Evolutionary conservation across 2,113 vertebrate genomes (phyloP).

Genomic region (Lanius collurio): DNA sequence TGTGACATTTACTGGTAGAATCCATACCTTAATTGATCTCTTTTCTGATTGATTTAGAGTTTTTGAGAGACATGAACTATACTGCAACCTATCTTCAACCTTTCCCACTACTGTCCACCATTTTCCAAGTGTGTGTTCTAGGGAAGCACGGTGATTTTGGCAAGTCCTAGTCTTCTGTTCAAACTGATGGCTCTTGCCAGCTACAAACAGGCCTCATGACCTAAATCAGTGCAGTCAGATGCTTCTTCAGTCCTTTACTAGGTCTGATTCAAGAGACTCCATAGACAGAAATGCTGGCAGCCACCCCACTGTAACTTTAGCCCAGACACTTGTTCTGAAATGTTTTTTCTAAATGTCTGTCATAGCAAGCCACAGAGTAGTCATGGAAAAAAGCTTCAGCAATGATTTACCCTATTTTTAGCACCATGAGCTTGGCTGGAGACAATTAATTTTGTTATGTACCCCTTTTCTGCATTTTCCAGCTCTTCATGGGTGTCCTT

Average conservation of each 20-base stretch:
- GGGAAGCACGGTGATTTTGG: not conserved
- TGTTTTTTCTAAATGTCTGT: not conserved
- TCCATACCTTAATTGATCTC: not conserved
- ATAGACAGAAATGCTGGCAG: not conserved
- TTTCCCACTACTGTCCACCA: not conserved
- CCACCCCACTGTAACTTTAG: not conserved
- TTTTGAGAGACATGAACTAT: not conserved
- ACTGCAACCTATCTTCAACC: not conserved
- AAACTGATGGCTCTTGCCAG: not conserved
- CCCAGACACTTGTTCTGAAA: not conserved
- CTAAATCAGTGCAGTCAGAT: not conserved
- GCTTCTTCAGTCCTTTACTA: not conserved
- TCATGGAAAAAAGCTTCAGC: not conserved
- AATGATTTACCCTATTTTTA: not conserved
- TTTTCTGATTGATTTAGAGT: not conserved
- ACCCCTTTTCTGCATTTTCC: not conserved
- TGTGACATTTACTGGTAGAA: not conserved
- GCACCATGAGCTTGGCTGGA: not conserved
- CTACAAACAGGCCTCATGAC: not conserved
- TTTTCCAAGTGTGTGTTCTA: not conserved
- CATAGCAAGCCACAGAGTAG: not conserved
- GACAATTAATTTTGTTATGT: not conserved
- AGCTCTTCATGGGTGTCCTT: not conserved
- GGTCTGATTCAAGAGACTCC: not conserved
- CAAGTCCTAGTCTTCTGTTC: not conserved